A percentile compares a stretch with the other conserved stretches of the same genome.
phyloP scores from a whole-genome alignment of 2,888 invertebrate genomes.

The Eupeodes luniger region DNA sequence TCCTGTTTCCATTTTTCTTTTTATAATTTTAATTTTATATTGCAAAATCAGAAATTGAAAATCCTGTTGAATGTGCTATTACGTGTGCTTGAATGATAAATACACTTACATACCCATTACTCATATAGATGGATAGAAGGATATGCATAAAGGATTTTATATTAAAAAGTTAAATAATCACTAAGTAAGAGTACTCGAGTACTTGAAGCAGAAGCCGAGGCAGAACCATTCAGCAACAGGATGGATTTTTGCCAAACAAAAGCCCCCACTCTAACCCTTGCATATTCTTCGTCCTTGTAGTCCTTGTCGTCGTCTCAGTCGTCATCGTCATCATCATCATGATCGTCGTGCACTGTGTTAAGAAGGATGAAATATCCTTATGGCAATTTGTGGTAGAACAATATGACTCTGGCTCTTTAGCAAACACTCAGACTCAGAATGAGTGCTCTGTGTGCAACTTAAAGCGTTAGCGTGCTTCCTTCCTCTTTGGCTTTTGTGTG shows the following conservation, averaged over 20 bases:
- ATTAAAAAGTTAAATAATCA: slow-evolving; percentile 73
- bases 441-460: slow-evolving; percentile 67
- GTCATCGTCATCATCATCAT: slow-evolving; percentile 6
- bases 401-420: slow-evolving; percentile 60
- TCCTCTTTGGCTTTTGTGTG: slow-evolving; percentile 64
- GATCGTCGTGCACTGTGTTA: slow-evolving; percentile 39
- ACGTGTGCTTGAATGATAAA: slow-evolving; percentile 59
- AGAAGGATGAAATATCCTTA: slow-evolving; percentile 73
- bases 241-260: slow-evolving; percentile 75
- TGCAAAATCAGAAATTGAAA: slow-evolving; percentile 50
- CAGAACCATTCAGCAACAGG: slow-evolving; percentile 64
- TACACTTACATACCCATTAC: slow-evolving; percentile 26
- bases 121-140: slow-evolving; percentile 7
- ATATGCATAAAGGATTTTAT: slow-evolving; percentile 49
- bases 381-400: slow-evolving; percentile 75
- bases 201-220: slow-evolving; percentile 16
- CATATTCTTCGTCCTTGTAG: not conserved
- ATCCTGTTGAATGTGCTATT: slow-evolving; percentile 73
- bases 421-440: slow-evolving; percentile 55
- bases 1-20: slow-evolving; percentile 40
- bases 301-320: not conserved
- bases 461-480: slow-evolving; percentile 74
- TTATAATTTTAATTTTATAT: not conserved
- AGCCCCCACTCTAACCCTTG: slow-evolving; percentile 34
- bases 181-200: slow-evolving; percentile 58